Conservation (phyloP, 2,113 vertebrate species). For the Chrysochloris asiatica region DNA sequence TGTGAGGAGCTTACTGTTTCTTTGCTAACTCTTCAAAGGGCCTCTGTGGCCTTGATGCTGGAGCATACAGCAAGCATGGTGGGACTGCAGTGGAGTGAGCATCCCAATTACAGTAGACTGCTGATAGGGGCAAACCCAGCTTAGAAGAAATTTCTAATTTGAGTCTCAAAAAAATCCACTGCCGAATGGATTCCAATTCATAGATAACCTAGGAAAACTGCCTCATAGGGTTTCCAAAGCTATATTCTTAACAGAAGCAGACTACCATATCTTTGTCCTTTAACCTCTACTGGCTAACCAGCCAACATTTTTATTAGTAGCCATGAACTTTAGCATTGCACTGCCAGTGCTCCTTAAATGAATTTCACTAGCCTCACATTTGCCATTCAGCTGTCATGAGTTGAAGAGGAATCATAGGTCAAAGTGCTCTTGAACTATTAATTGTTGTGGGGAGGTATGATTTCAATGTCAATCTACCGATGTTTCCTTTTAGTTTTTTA, state of each 20-base stretch:
- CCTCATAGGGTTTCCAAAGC: background rate
- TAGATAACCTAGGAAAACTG: background rate
- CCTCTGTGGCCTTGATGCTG: background rate
- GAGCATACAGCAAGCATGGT: background rate
- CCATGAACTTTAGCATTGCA: background rate
- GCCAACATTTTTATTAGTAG: background rate
- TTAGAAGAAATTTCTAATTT: background rate
- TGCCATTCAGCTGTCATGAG: background rate
- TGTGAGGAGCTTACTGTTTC: background rate
- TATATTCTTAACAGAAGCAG: background rate
- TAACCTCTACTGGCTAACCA: too few relatives aligned
- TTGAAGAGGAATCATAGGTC: background rate
- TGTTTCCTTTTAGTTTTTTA: background rate
- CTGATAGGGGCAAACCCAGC: background rate
- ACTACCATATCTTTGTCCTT: background rate
- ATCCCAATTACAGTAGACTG: background rate
- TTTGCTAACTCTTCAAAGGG: background rate
- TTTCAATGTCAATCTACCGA: background rate
- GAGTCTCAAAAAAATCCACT: background rate
- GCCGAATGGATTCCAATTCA: background rate
- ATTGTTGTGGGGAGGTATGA: background rate
- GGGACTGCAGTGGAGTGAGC: background rate
- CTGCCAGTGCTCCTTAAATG: background rate
- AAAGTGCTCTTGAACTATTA: slow-evolving; percentile 20
- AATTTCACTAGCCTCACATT: background rate